Evolutionary conservation across 2,797 vertebrate genomes (phyloP).

Genomic region (Artibeus lituratus): DNA sequence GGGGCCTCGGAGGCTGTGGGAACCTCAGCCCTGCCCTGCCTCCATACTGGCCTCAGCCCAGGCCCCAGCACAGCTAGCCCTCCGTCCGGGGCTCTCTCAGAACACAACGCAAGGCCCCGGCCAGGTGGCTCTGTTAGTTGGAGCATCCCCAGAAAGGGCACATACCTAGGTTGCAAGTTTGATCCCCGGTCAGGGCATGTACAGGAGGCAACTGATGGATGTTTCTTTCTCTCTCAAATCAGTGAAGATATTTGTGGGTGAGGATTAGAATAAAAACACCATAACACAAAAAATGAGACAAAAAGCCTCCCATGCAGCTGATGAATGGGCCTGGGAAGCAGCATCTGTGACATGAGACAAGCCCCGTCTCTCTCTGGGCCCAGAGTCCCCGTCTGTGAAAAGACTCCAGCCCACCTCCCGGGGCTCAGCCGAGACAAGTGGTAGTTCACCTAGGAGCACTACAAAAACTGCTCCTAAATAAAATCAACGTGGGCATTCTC

Average conservation of each 20-base stretch:
- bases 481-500: neutral
- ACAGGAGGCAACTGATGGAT: neutral
- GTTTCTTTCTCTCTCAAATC: neutral
- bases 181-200: neutral
- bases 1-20: neutral
- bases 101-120: neutral
- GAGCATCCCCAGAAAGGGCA: neutral
- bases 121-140: neutral
- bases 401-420: neutral
- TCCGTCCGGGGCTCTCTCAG: neutral
- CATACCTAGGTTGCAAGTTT: neutral
- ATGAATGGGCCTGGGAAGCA: no score
- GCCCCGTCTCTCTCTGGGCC: neutral
- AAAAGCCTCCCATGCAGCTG: neutral
- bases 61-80: neutral
- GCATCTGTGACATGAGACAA: rapidly evolving
- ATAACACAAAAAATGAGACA: neutral
- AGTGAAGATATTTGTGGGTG: neutral
- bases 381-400: neutral
- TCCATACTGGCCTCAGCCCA: neutral
- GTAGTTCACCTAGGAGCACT: neutral
- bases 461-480: neutral
- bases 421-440: neutral
- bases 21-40: no score
- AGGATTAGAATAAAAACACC: neutral